Evolutionary conservation across 1,140 invertebrate genomes (phyloP).

Genomic region (Drosophila repletoides): DNA sequence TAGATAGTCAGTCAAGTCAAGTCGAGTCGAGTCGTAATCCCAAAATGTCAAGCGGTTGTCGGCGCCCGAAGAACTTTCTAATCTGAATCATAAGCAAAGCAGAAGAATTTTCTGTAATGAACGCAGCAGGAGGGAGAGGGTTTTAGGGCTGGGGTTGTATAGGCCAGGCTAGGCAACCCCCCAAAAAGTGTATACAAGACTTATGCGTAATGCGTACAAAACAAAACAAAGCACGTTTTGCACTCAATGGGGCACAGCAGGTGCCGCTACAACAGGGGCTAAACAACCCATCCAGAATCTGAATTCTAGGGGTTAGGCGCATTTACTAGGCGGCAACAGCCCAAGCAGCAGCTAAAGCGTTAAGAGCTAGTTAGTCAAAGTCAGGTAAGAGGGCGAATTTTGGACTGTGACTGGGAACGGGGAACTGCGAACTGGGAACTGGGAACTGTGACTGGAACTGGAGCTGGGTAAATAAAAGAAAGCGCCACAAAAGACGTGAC

Average conservation of each 20-base stretch:
- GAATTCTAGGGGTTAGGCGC: slow-evolving; percentile 15
- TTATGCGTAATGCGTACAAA: slow-evolving; percentile 48
- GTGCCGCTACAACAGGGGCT: slow-evolving; percentile 22
- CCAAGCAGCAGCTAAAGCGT: slow-evolving; percentile 40
- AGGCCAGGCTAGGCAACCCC: too few relatives aligned
- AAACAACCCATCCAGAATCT: not conserved
- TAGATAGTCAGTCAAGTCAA: slow-evolving; percentile 14
- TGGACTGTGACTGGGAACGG: too few relatives aligned
- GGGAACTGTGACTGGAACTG: not conserved
- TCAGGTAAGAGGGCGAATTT: slow-evolving; percentile 36
- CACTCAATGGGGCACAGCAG: slow-evolving; percentile 53
- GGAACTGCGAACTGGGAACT: not conserved
- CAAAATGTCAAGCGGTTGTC: slow-evolving; percentile 41
- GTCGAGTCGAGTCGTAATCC: slow-evolving; percentile 29
- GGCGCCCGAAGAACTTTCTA: slow-evolving; percentile 43
- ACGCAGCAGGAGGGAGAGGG: slow-evolving; percentile 8
- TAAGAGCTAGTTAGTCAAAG: slow-evolving; percentile 57
- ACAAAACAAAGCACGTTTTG: slow-evolving; percentile 62
- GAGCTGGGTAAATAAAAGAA: slow-evolving; percentile 27
- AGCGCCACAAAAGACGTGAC: slow-evolving; percentile 32
- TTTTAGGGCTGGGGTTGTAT: not conserved
- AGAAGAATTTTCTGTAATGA: slow-evolving; percentile 49
- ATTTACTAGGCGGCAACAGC: slow-evolving; percentile 3
- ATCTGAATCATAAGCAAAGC: slow-evolving; percentile 48
- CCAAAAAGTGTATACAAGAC: slow-evolving; percentile 45